A percentile compares a stretch with the other conserved stretches of the same genome.
Conservation (phyloP, 1,140 invertebrate genomes). For the Cherax quadricarinatus region DNA sequence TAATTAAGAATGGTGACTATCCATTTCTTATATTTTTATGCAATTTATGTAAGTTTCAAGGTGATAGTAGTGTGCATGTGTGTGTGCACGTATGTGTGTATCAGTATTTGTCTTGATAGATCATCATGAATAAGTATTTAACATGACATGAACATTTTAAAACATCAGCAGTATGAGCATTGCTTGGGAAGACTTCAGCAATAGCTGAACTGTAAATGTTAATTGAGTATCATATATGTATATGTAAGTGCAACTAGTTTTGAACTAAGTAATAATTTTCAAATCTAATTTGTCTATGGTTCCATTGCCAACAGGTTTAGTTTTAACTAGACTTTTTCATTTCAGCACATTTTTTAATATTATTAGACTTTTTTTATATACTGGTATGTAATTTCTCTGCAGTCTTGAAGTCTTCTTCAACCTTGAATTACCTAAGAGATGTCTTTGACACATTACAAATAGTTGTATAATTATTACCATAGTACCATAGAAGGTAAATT, state of each 20-base stretch:
- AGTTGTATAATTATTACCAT: neutral
- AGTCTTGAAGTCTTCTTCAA: neutral
- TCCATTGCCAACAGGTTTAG: neutral
- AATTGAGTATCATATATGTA: neutral
- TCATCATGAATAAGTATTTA: neutral
- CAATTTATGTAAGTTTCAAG: neutral
- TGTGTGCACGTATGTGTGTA: too few relatives aligned
- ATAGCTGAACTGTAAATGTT: neutral
- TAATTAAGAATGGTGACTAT: neutral
- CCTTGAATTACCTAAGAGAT: neutral
- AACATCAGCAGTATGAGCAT: neutral
- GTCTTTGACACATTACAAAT: neutral
- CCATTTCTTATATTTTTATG: slow-evolving; percentile 23
- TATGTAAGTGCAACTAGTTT: neutral
- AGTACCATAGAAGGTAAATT: neutral
- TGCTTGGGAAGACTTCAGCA: neutral
- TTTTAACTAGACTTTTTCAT: neutral
- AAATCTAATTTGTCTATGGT: neutral
- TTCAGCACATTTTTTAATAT: neutral
- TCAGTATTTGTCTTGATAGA: neutral
- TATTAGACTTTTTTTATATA: neutral
- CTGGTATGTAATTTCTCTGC: neutral
- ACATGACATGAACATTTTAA: neutral
- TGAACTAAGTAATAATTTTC: neutral
- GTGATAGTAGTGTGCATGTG: neutral